These are phyloP conservation scores for Gulo gulo DNA, from an alignment of 2,113 vertebrate genomes.

Conservation along the genomic window DNA sequence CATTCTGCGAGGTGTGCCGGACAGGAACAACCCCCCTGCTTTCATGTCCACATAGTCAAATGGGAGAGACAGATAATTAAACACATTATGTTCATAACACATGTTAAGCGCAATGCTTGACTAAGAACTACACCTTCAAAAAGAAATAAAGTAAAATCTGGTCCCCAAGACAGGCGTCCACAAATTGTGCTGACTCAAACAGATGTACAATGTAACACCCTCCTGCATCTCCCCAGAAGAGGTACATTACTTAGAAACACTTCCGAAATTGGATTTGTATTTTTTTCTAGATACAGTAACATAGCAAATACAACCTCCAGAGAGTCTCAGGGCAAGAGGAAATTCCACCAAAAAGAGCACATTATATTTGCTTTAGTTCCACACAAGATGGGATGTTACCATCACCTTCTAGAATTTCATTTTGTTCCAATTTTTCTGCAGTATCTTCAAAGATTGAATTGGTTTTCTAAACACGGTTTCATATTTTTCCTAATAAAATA, in stretches of 20 bases:
- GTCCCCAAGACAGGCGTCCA: not conserved
- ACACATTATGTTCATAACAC: slow-evolving; percentile 4
- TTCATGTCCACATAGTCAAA: not conserved
- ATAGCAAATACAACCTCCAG: not conserved
- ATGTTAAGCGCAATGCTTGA: not conserved
- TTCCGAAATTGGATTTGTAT: not conserved
- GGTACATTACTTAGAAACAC: not conserved
- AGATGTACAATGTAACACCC: not conserved
- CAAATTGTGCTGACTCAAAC: not conserved
- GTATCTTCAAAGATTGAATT: not conserved
- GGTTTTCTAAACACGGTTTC: not conserved
- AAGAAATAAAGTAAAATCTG: not conserved
- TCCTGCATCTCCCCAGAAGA: not conserved
- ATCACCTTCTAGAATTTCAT: not conserved
- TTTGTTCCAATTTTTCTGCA: not conserved
- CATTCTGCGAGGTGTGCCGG: not conserved
- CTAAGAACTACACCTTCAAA: slow-evolving; percentile 33
- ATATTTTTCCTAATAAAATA: not conserved
- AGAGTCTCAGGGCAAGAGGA: not conserved
- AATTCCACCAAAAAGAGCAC: not conserved
- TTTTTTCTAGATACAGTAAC: not conserved
- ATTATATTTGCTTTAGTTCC: not conserved
- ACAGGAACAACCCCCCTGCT: not conserved
- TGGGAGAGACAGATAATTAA: slow-evolving; percentile 48
- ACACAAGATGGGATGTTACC: not conserved